Evolutionary conservation across 2,797 vertebrate genomes (phyloP).

Genomic region (Syndactyla subalaris): DNA sequence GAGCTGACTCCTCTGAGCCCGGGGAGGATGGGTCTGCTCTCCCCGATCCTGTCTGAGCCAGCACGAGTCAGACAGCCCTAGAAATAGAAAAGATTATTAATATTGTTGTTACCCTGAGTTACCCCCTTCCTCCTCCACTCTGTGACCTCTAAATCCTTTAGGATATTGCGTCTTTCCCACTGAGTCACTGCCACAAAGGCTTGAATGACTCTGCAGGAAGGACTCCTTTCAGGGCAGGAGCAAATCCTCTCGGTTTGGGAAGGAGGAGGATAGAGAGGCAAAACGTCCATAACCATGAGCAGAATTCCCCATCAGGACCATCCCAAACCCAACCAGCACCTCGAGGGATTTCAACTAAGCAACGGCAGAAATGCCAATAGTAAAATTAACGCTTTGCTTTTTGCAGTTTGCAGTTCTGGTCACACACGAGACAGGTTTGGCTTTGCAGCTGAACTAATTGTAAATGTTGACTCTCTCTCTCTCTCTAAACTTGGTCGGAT

Average conservation of each 20-base stretch:
- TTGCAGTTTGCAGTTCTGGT: not conserved
- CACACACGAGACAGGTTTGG: not conserved
- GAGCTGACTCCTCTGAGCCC: not conserved
- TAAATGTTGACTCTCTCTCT: not conserved
- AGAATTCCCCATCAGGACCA: not conserved
- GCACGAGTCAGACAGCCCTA: not conserved
- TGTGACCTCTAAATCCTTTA: not conserved
- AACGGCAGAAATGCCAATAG: not conserved
- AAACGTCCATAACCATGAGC: not conserved
- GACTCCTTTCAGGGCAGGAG: not conserved
- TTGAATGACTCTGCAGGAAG: not conserved
- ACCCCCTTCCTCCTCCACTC: not conserved
- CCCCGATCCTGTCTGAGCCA: not conserved
- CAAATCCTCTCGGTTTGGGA: not conserved
- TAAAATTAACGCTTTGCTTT: not conserved
- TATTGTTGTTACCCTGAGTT: not conserved
- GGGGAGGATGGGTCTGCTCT: not conserved
- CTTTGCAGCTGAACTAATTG: not conserved
- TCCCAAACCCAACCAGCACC: not conserved
- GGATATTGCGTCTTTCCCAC: not conserved
- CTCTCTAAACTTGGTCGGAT: not conserved
- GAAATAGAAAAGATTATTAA: not conserved
- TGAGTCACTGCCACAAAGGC: not conserved
- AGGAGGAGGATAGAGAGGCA: not conserved
- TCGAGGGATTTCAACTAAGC: not conserved